These are phyloP conservation scores for Eristalinus sepulchralis DNA, from an alignment of 2,888 invertebrate species.

Conservation along the genomic window DNA sequence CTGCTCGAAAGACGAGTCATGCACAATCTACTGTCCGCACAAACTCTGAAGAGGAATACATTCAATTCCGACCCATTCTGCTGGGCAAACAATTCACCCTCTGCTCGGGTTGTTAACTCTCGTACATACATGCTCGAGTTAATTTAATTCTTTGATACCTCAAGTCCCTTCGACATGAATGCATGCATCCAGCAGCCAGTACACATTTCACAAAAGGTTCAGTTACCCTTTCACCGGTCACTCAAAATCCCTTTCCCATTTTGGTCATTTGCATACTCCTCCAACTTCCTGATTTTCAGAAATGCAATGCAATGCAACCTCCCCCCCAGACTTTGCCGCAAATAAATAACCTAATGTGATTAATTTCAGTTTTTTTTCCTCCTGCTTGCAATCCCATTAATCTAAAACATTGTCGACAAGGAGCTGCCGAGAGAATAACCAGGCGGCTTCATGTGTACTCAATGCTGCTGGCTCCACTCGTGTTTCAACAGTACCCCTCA, in stretches of 20 bases:
- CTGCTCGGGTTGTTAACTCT: no score
- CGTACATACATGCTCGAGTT: no score
- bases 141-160: not conserved
- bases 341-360: conserved; percentile 63
- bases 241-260: not conserved
- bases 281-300: not conserved
- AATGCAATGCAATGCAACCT: not conserved
- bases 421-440: conserved; percentile 10
- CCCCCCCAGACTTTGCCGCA: conserved; percentile 47
- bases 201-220: not conserved
- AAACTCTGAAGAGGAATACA: no score
- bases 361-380: conserved; percentile 31
- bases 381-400: conserved; percentile 54
- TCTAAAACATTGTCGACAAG: conserved; percentile 45
- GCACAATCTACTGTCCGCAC: no score
- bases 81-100: no score
- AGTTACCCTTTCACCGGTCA: not conserved
- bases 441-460: conserved; percentile 16
- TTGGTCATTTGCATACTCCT: not conserved
- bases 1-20: no score
- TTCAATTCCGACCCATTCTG: no score
- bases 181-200: not conserved
- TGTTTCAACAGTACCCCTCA: conserved; percentile 15
- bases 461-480: conserved; percentile 2
- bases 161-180: not conserved